Evolutionary conservation across 92 coral and sea anemone genomes (phyloP).

Genomic region (Actinernus sp.): DNA sequence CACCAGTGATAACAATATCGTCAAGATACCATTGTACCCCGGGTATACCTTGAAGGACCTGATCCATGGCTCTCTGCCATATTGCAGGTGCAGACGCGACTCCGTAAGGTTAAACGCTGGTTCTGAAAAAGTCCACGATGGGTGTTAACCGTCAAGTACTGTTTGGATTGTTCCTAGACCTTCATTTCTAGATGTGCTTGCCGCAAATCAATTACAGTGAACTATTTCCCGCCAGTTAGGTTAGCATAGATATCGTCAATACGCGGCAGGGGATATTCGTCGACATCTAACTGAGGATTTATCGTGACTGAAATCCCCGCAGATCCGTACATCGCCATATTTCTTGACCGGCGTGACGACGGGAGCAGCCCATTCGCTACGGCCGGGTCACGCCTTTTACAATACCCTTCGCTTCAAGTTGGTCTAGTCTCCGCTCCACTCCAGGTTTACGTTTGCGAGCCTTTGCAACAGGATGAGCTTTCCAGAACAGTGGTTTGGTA

Average conservation of each 20-base stretch:
- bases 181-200: constrained; percentile 22
- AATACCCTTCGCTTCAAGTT: constrained; percentile 31
- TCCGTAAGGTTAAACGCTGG: constrained; percentile 21
- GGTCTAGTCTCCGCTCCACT: too few relatives aligned
- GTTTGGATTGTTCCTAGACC: constrained; percentile 1
- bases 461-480: constrained; percentile 14
- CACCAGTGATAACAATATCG: too few relatives aligned
- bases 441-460: constrained; percentile 20
- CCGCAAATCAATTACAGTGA: too few relatives aligned
- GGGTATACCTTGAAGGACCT: constrained; percentile 18
- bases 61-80: constrained; percentile 49
- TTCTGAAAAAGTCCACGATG: neutral
- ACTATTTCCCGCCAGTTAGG: too few relatives aligned
- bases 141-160: neutral
- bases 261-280: too few relatives aligned
- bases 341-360: neutral
- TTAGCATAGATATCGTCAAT: constrained; percentile 31
- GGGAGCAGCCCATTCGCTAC: constrained; percentile 37
- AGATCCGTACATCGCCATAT: too few relatives aligned
- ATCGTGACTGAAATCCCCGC: neutral
- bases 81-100: constrained; percentile 28
- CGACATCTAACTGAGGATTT: constrained; percentile 11
- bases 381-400: constrained; percentile 11
- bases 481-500: constrained; percentile 17
- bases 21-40: too few relatives aligned